phyloP scores from a whole-genome alignment of 2,888 invertebrate species.

The Dendrolimus houi region DNA sequence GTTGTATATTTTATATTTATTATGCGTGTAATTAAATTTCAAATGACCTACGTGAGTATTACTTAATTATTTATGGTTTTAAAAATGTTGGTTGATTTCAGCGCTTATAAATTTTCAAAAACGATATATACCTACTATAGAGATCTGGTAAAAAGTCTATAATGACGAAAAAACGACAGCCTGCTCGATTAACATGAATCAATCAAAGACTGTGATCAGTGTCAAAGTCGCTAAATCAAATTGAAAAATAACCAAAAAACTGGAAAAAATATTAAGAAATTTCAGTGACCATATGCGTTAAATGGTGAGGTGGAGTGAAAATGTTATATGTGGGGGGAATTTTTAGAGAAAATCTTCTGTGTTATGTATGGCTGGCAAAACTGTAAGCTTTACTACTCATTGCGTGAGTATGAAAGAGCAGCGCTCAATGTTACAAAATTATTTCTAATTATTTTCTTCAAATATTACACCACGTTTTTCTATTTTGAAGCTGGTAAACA shows the following conservation, averaged over 20 bases:
- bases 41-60: too few relatives aligned
- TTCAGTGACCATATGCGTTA: conserved; percentile 20
- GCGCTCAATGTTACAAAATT: too few relatives aligned
- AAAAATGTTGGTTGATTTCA: too few relatives aligned
- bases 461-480: too few relatives aligned
- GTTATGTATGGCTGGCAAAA: conserved; percentile 54
- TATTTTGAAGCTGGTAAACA: too few relatives aligned
- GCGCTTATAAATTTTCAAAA: too few relatives aligned
- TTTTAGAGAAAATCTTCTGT: conserved; percentile 19
- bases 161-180: conserved; percentile 5
- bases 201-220: neutral
- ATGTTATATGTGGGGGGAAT: conserved; percentile 29
- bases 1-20: too few relatives aligned
- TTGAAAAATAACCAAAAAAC: conserved; percentile 11
- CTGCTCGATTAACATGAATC: conserved; percentile 12
- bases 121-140: neutral
- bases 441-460: too few relatives aligned
- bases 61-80: too few relatives aligned
- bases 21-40: too few relatives aligned
- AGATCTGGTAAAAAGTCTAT: neutral
- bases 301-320: conserved; percentile 25
- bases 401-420: conserved; percentile 31
- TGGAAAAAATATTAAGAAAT: conserved; percentile 15
- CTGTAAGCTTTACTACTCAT: conserved; percentile 47
- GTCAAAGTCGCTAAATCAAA: conserved; percentile 1